Conservation (phyloP, 2,888 invertebrate genomes). For the Protodeltote pygarga region DNA sequence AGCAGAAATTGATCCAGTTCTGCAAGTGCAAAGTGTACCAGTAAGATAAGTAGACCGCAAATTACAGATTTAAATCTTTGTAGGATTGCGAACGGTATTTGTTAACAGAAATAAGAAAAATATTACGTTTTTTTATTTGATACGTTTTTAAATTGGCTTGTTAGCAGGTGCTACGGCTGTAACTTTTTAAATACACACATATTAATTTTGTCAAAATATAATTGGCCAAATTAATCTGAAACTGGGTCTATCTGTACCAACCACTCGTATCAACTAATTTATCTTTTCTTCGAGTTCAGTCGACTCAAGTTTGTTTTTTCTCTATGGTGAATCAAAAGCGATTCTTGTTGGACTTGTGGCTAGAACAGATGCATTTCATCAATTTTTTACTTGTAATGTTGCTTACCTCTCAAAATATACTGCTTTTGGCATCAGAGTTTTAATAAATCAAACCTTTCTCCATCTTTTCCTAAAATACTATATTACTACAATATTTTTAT, state of each 20-base stretch:
- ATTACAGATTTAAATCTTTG: slow-evolving; percentile 39
- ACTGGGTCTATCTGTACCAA: slow-evolving; percentile 1
- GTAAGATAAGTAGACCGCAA: slow-evolving; percentile 32
- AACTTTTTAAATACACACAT: slow-evolving; percentile 14
- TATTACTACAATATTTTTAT: slow-evolving; percentile 14
- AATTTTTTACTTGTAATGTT: slow-evolving; percentile 1
- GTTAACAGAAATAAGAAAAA: slow-evolving; percentile 29
- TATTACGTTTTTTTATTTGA: slow-evolving; percentile 36
- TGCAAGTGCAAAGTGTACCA: slow-evolving; percentile 16
- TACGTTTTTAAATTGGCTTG: slow-evolving; percentile 41
- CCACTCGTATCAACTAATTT: slow-evolving; percentile 19
- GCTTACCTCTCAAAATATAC: no score
- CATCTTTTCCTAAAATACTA: slow-evolving; percentile 5
- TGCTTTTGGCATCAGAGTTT: no score
- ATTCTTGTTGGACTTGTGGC: slow-evolving; percentile 2
- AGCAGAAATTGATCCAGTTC: slow-evolving; percentile 39
- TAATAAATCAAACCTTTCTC: slow-evolving; percentile 2
- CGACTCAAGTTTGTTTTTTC: slow-evolving; percentile 16
- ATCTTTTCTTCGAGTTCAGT: slow-evolving; percentile 21
- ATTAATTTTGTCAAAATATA: slow-evolving; percentile 23
- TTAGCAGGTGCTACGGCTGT: slow-evolving; percentile 23
- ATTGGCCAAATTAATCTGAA: slow-evolving; percentile 12
- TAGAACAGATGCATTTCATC: slow-evolving; percentile 4
- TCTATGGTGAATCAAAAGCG: not conserved
- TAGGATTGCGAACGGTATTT: slow-evolving; percentile 28